Evolutionary conservation across 2,888 invertebrate genomes (phyloP).

Genomic region (Eupithecia subfuscata): DNA sequence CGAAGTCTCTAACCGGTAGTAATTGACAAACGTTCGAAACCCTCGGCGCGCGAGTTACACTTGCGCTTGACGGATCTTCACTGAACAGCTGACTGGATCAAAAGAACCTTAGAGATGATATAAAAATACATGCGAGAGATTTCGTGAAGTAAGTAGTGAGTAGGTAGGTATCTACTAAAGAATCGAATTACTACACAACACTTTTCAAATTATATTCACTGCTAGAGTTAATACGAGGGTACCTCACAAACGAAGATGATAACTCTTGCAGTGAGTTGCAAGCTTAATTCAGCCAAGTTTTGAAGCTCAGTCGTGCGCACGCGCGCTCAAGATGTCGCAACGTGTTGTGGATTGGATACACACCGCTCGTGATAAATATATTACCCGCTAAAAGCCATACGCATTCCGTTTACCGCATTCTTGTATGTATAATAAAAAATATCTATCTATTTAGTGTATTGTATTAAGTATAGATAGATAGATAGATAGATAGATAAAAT

Average conservation of each 20-base stretch:
- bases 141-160: not conserved
- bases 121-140: not conserved
- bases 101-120: too few species aligned
- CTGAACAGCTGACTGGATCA: too few species aligned
- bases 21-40: too few species aligned
- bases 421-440: too few species aligned
- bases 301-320: conserved; percentile 40
- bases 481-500: too few species aligned
- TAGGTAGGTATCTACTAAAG: not conserved
- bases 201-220: not conserved
- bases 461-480: too few species aligned
- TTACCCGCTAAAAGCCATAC: conserved; percentile 37
- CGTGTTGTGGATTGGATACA: conserved; percentile 33
- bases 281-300: conserved; percentile 26
- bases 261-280: conserved; percentile 12
- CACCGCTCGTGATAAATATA: conserved; percentile 42
- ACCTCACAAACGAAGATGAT: not conserved
- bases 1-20: too few species aligned
- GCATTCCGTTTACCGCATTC: conserved; percentile 25
- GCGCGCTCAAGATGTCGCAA: conserved; percentile 38
- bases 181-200: not conserved
- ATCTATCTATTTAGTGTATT: too few species aligned
- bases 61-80: too few species aligned
- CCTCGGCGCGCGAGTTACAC: too few species aligned
- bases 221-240: not conserved